Base-by-base conservation (phyloP, 2,888 invertebrate species). In the Amiota minor region DNA sequence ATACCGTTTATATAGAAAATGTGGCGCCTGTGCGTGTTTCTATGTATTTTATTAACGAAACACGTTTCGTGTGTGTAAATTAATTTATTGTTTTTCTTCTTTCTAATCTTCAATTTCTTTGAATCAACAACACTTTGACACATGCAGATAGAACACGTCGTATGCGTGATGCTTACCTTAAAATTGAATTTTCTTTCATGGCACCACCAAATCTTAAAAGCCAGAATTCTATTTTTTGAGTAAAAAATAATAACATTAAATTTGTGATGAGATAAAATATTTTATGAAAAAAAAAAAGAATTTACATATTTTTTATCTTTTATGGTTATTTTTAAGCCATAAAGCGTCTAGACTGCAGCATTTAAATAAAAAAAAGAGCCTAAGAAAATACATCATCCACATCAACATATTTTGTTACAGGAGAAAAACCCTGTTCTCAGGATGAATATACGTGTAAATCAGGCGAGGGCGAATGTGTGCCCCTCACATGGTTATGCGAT, bases 401-500 rank as follows among this genome's bases (percentile, higher is more conserved):
- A 35, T 35, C 35, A 35, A 35, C 35, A 35, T 35, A 16, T 18
- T 71, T 49, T 81, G 74, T 85, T 93, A 82, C 93, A 97, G 97
- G 94, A 91, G 92, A 92, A 91, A 95, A 95, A 92, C 94, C 93
- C 81, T 97, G 97, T 92, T 93, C 94, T 72, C 92, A 94, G 69
- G 96, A 97, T 89, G 95, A 97, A 90, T 97, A 96, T 91, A 95
- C 95, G 77, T 97, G 97, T 91, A 93, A 95, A 87, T 93, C 94
- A 80, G 93, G 93, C 86, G 93, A 93, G 77, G 96, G 96, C 78
- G 96, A 96, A 90, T 97, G 97, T 90, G 95, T 97, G 83, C 96
- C 97, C 78, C 92, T 97, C 85, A 95, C 96, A 75, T 97, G 97
- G 97, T 95, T 97, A 93, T 97, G 97, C 90, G 97, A 97, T 91